These are phyloP conservation scores for Diloba caeruleocephala DNA, from an alignment of 2,888 invertebrate species.

Conservation along the genomic window DNA sequence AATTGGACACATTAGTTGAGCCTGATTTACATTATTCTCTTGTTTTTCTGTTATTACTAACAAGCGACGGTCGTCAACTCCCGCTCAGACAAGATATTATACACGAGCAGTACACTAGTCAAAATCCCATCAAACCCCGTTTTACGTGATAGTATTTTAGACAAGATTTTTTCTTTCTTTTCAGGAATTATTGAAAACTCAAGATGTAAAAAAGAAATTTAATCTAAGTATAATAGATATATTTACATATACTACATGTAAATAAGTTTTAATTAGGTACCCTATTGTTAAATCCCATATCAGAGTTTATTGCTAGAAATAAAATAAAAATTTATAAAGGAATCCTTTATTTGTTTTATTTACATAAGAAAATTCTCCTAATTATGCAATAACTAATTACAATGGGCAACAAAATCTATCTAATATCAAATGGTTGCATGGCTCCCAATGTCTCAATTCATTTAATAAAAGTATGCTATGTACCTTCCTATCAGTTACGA, in stretches of 20 bases:
- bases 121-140: too few relatives aligned
- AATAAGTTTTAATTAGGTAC: conserved; percentile 21
- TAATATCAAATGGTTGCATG: conserved; percentile 81
- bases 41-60: too few relatives aligned
- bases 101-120: too few relatives aligned
- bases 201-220: conserved; percentile 49
- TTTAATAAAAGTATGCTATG: conserved; percentile 38
- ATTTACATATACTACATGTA: conserved; percentile 49
- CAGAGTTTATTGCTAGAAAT: conserved; percentile 59
- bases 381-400: conserved; percentile 84
- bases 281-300: conserved; percentile 21
- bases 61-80: too few relatives aligned
- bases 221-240: conserved; percentile 58
- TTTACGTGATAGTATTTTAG: too few relatives aligned
- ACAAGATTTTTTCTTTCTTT: conserved; percentile 46
- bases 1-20: too few relatives aligned
- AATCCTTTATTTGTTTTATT: conserved; percentile 86
- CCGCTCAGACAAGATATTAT: too few relatives aligned
- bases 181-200: conserved; percentile 60
- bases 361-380: conserved; percentile 88
- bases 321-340: conserved; percentile 73
- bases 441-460: conserved; percentile 61
- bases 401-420: conserved; percentile 85
- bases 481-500: conserved; percentile 45
- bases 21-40: too few relatives aligned